Evolutionary conservation across 92 coral and sea anemone genomes (phyloP), one percentile per base, ranked within the genome.

Genomic region (Plumapathes pennacea): DNA sequence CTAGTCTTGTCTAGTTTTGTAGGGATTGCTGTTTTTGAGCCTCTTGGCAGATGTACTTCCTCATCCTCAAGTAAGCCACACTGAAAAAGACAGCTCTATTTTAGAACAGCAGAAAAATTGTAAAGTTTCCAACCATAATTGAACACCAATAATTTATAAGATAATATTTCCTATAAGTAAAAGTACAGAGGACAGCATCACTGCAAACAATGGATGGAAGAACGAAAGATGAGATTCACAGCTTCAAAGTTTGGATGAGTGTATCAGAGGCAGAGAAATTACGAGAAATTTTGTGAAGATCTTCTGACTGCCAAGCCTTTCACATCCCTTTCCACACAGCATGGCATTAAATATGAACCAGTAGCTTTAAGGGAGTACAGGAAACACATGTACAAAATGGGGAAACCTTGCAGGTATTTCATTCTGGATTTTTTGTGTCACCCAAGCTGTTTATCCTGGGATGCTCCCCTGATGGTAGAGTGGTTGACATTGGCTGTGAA

Each of bases 71-170:
- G 46, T 62, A 62, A 47, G 29, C 70, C 70, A 18, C 58, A 57
- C 70, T 62, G 70, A 62, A 62, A 62, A 62, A 62, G 34, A 62
- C 69, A 62, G 54, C n/a, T n/a, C n/a, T n/a, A n/a, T n/a, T n/a
- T n/a, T n/a, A n/a, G n/a, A n/a, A n/a, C n/a, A n/a, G n/a, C n/a
- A n/a, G n/a, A n/a, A n/a, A n/a, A n/a, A n/a, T n/a, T n/a, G n/a
- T n/a, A n/a, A n/a, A n/a, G n/a, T n/a, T n/a, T n/a, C n/a, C n/a
- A n/a, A n/a, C n/a, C n/a, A n/a, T n/a, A n/a, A n/a, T n/a, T n/a
- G n/a, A n/a, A n/a, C n/a, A n/a, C n/a, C n/a, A n/a, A n/a, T n/a
- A n/a, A n/a, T n/a, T n/a, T n/a, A n/a, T n/a, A n/a, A n/a, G n/a
- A n/a, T n/a, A n/a, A n/a, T n/a, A n/a, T n/a, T n/a, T n/a, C n/a